Evolutionary conservation across 2,888 invertebrate species (phyloP), one percentile per base, ranked within the genome.

Genomic region (Tinea semifulvella): DNA sequence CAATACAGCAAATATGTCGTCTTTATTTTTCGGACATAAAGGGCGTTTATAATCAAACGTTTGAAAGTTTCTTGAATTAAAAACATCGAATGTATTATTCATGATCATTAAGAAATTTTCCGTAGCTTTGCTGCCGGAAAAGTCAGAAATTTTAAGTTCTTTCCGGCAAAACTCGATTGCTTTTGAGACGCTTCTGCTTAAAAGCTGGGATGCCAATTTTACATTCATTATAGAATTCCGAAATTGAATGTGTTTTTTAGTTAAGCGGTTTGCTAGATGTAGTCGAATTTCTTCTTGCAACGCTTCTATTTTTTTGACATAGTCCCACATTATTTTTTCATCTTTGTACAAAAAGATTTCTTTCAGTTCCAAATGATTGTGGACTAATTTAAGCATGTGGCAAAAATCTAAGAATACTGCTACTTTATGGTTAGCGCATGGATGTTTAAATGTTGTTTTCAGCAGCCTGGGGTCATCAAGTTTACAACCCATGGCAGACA

Each of bases 341-440:
- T 46, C 13, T 20, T 22, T 20, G 19, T 46, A 35, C 19, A 28
- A 7, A 28, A 48, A 26, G 2, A 6, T 50, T 38, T 43, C 43
- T 40, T 49, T 46, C 10, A 10, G 10, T 40, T 45, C 47, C 10
- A 50, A 53, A 42, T 48, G 45, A 43, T 53, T 53, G 6, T 50
- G 18, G 5, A 52, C 35, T 10, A 54, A 35, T 47, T 54, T 52
- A 1, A 52, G 7, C 47, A 49, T 51, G 35, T 52, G 55, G 27
- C 48, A 46, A 3, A 48, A 39, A 38, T 55, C 53, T 27, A 55
- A 48, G 38, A 51, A 51, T 11, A 52, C 46, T 10, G 49, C 50
- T 16, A 52, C 47, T 13, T 50, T 42, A 11, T 43, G 16, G 11
- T 46, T 26, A 18, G 16, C 43, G 19, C 20, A n/a, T 36, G 47